Conservation (phyloP, 2,888 invertebrate species). For the Trilocha varians region DNA sequence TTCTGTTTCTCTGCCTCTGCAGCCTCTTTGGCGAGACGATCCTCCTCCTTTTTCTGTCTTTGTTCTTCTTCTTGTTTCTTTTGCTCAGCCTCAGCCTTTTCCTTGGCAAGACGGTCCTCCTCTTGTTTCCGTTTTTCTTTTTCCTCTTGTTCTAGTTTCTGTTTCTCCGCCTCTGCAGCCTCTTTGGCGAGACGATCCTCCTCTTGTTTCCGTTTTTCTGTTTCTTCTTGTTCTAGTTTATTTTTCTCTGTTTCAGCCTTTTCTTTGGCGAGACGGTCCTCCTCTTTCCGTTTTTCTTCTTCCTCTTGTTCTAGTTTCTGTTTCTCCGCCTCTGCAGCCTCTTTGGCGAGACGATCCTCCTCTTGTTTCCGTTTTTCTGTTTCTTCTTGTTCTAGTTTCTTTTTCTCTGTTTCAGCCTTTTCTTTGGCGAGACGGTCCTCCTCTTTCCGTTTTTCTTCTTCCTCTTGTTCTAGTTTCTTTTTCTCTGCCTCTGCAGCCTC, state of each 20-base stretch:
- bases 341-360: not conserved
- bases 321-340: not conserved
- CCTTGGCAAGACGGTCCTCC: conserved; percentile 22
- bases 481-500: conserved; percentile 4
- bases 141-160: conserved; percentile 2
- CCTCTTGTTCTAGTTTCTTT: conserved; percentile 7
- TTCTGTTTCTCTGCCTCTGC: conserved; percentile 9
- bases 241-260: conserved; percentile 6
- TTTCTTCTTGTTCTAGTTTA: conserved; percentile 2
- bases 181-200: conserved; percentile 4
- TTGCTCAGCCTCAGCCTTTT: conserved; percentile 5
- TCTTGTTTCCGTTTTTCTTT: conserved; percentile 7
- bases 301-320: conserved; percentile 3
- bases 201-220: conserved; percentile 8
- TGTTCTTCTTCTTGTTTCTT: conserved; percentile 3
- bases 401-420: not conserved
- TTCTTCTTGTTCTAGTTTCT: not conserved
- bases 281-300: conserved; percentile 14
- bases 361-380: not conserved
- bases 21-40: conserved; percentile 5
- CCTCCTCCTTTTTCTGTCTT: conserved; percentile 6
- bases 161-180: conserved; percentile 3
- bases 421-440: conserved; percentile 3
- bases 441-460: conserved; percentile 8
- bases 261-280: no score